A percentile compares a stretch with the other conserved stretches of the same genome.
phyloP scores from a whole-genome alignment of 2,888 invertebrate genomes.

The Eutolmus rufibarbis region DNA sequence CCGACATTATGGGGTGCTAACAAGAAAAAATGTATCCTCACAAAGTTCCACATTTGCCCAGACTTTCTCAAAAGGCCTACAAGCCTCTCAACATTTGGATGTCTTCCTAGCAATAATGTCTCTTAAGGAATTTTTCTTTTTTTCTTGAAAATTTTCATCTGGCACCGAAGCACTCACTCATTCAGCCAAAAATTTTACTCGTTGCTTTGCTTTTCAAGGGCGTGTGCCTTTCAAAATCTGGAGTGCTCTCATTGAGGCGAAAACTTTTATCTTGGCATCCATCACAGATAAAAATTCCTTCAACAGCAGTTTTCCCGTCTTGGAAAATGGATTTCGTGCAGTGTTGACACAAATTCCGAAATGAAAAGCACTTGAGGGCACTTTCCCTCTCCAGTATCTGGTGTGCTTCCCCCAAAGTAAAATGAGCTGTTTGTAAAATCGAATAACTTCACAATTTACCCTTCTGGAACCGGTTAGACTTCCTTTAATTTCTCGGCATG shows the following conservation, averaged over 20 bases:
- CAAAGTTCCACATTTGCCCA: not conserved
- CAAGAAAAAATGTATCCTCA: not conserved
- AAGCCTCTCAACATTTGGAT: not conserved
- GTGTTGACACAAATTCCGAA: slow-evolving; percentile 25
- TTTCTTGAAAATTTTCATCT: not conserved
- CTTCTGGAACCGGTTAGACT: not conserved
- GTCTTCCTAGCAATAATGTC: not conserved
- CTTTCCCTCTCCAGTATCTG: not conserved
- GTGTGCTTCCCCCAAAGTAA: not conserved
- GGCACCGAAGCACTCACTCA: not conserved
- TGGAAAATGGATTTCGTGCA: slow-evolving; percentile 17
- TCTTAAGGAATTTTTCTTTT: slow-evolving; percentile 8
- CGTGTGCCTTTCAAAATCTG: not conserved
- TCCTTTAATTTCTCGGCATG: not conserved
- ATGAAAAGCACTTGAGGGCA: slow-evolving; percentile 29
- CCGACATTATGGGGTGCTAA: not conserved
- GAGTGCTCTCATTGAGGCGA: slow-evolving; percentile 12
- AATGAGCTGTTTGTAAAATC: slow-evolving; percentile 27
- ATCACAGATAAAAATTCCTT: slow-evolving; percentile 15
- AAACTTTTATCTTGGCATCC: slow-evolving; percentile 28
- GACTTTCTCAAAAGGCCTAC: not conserved
- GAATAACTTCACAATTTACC: slow-evolving; percentile 11
- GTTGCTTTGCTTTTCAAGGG: not conserved
- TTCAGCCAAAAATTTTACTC: not conserved
- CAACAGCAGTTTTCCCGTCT: not conserved